Conservation (phyloP, 2,113 vertebrate genomes). For the Cebus imitator region DNA sequence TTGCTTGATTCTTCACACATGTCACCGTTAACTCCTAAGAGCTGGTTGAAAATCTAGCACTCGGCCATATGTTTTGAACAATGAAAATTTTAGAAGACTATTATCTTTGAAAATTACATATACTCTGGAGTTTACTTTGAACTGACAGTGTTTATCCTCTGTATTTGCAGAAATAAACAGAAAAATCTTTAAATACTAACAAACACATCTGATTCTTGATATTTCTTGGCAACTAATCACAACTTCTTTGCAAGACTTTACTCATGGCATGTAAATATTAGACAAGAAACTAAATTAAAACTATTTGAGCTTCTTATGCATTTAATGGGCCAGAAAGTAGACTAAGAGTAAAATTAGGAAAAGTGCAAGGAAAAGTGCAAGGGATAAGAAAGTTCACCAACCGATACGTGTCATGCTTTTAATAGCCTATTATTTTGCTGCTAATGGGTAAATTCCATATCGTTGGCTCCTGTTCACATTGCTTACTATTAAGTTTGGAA, state of each 20-base stretch:
- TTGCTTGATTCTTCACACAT: slow-evolving; percentile 80
- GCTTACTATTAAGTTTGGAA: background rate
- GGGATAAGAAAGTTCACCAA: background rate
- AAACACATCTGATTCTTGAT: slow-evolving; percentile 87
- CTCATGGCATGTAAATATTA: slow-evolving; percentile 87
- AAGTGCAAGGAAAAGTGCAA: background rate
- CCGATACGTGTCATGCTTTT: background rate
- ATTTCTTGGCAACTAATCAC: slow-evolving; percentile 87
- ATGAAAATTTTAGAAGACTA: slow-evolving; percentile 76
- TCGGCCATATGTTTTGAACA: slow-evolving; percentile 73
- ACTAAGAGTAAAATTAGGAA: slow-evolving; percentile 49
- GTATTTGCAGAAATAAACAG: slow-evolving; percentile 90
- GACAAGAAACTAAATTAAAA: slow-evolving; percentile 85
- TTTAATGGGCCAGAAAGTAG: slow-evolving; percentile 81
- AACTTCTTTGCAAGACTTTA: slow-evolving; percentile 83
- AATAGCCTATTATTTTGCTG: background rate
- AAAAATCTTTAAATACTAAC: slow-evolving; percentile 89
- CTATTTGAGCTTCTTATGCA: slow-evolving; percentile 78
- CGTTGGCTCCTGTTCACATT: background rate
- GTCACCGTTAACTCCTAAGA: slow-evolving; percentile 65
- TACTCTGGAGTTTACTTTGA: slow-evolving; percentile 85
- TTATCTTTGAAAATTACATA: slow-evolving; percentile 81
- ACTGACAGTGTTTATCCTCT: slow-evolving; percentile 87
- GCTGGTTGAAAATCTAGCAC: slow-evolving; percentile 71
- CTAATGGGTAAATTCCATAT: background rate